Evolutionary conservation across 2,797 vertebrate species (phyloP), one percentile per base, ranked within the genome.

Genomic region (Chelonia mydas): DNA sequence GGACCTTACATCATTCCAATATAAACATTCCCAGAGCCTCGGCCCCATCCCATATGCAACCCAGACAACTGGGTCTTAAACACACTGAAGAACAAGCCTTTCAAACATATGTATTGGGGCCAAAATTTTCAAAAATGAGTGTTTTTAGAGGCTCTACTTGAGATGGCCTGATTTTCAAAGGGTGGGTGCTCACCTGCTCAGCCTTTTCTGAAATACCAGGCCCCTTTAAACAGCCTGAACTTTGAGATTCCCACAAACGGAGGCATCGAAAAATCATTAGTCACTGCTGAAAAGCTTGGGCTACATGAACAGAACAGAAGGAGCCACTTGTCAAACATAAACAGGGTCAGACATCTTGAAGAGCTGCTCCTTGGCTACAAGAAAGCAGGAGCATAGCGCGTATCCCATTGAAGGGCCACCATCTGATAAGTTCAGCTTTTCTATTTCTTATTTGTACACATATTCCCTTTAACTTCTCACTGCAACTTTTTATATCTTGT

Each of bases 161-260:
- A 65, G 8, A 10, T 2, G 78, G 2, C 23, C 37, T 51, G 0
- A 7, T 86, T 90, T 54, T 3, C n/a, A 93, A 87, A 86, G 2
- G 23, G 51, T 28, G 61, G 0, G 0, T 6, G 6, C 51, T 51
- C 51, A 16, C 51, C 51, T 51, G 12, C 11, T 57, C 5, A 53
- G 9, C 19, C 83, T 84, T 49, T 49, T 49, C 49, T 49, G 49
- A 49, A 49, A 76, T 45, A 81, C 27, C 5, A 45, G 11, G 57
- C 78, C 31, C 28, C 74, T 65, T 65, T 33, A 83, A 81, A 3
- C 37, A 83, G 6, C 37, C 2, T 25, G 6, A 55, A 55, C 21
- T 25, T 15, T 61, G 31, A 33, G 31, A 13, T 5, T 61, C 59
- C 59, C 31, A 61, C 49, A 49, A 49, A 49, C 49, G 10, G 49